Evolutionary conservation across 2,888 invertebrate genomes (phyloP), one percentile per base, ranked within the genome.

Genomic region (Thalpophila matura): DNA sequence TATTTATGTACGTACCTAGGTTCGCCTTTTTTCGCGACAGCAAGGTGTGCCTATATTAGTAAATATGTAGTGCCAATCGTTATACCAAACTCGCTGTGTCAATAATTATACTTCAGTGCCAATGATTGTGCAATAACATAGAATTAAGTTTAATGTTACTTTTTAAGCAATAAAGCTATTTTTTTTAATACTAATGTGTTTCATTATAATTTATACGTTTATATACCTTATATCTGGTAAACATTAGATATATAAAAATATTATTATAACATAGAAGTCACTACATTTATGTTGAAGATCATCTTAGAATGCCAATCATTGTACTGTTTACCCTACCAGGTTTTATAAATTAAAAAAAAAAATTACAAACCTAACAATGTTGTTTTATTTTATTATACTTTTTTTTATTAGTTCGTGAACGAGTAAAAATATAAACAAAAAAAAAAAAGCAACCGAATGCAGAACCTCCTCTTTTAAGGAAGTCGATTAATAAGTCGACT

Each of bases 41-140:
- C 50, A 38, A 51, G 38, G 55, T 56, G 57, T 68, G 62, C 58
- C 64, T 68, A 62, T 59, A 54, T 60, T 50, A 51, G 55, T 58
- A 65, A 7, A 62, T 58, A 66, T 33, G 50, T 27, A 55, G 59
- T 65, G 65, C 70, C 60, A 70, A 65, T 65, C 31, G 45, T 60
- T 69, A 64, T 60, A 69, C 64, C 70, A 70, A 67, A 69, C 47
- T 67, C 67, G 59, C 63, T 71, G 71, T 72, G 72, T 51, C 67
- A 72, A 20, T 72, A 63, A 67, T 74, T 73, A 66, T 73, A 66
- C 73, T 73, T 69, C 49, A 63, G 63, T 69, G 73, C 66, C 73
- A 73, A 73, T 73, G 73, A 73, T 73, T 69, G 66, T 69, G 66
- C 69, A 69, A 59, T 69, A 66, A 31, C 62, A 73, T 69, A 74